These are phyloP conservation scores for Umimayanthus kanabou DNA, from an alignment of 92 coral and sea anemone species.

Conservation along the genomic window DNA sequence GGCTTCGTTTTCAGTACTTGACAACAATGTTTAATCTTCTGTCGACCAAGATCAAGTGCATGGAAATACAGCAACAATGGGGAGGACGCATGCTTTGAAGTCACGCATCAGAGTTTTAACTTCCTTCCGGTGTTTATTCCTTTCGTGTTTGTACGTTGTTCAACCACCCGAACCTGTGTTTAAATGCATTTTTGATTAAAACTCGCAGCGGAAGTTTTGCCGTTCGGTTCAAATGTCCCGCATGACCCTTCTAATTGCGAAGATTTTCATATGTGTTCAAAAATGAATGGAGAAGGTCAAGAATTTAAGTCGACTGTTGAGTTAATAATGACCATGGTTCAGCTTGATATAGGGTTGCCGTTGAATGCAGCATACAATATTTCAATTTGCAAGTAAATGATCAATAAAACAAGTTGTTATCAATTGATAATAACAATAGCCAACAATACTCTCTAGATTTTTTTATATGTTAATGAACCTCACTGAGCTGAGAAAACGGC, in stretches of 20 bases:
- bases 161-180: background rate
- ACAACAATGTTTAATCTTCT: background rate
- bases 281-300: background rate
- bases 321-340: too few species aligned
- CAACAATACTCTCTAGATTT: too few species aligned
- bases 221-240: background rate
- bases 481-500: too few species aligned
- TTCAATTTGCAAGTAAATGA: too few species aligned
- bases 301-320: background rate
- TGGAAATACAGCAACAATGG: background rate
- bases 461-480: too few species aligned
- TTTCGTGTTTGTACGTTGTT: background rate
- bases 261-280: background rate
- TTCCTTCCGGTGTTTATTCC: constrained; percentile 1
- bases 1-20: background rate
- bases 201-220: background rate
- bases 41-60: constrained; percentile 8
- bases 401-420: too few species aligned
- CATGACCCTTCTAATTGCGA: background rate
- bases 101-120: background rate
- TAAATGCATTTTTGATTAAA: too few species aligned
- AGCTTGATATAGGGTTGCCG: too few species aligned
- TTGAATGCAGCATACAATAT: too few species aligned
- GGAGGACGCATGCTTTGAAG: background rate
- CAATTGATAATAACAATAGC: too few species aligned